A percentile compares a stretch with the other conserved stretches of the same genome.
Evolutionary conservation across 64 coral and sea anemone genomes (phyloP).

Genomic region (Montipora capricornis): DNA sequence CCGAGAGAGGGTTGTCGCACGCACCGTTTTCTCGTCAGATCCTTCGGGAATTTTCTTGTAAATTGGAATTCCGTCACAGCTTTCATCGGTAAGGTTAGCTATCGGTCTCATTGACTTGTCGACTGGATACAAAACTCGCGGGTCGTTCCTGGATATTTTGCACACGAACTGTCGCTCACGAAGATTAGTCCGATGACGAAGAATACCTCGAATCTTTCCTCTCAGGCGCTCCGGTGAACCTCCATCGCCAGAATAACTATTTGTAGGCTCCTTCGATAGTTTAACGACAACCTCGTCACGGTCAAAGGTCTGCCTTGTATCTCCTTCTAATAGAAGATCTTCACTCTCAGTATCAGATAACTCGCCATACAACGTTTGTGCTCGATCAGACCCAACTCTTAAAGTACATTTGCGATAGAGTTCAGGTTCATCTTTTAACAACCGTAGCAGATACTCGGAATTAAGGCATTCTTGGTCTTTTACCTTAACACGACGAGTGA

Average conservation of each 20-base stretch:
- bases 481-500: neutral
- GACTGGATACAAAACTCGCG: slow-evolving; percentile 57
- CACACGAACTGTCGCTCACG: slow-evolving; percentile 72
- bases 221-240: neutral
- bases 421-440: slow-evolving; percentile 3
- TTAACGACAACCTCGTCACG: slow-evolving; percentile 49
- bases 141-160: slow-evolving; percentile 29
- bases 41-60: neutral
- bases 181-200: slow-evolving; percentile 20
- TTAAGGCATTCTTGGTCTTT: slow-evolving; percentile 36
- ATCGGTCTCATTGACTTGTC: slow-evolving; percentile 61
- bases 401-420: slow-evolving; percentile 44
- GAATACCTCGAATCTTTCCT: neutral
- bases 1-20: neutral
- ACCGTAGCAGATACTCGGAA: neutral
- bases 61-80: slow-evolving; percentile 49
- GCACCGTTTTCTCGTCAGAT: neutral
- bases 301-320: slow-evolving; percentile 31
- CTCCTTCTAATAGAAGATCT: slow-evolving; percentile 53
- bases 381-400: slow-evolving; percentile 9
- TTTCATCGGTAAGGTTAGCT: slow-evolving; percentile 35
- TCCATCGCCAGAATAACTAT: neutral
- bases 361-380: slow-evolving; percentile 38
- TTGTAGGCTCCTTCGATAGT: neutral
- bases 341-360: slow-evolving; percentile 27